These are phyloP conservation scores for Aphidoletes aphidimyza DNA, from an alignment of 2,888 invertebrate genomes.

Conservation along the genomic window DNA sequence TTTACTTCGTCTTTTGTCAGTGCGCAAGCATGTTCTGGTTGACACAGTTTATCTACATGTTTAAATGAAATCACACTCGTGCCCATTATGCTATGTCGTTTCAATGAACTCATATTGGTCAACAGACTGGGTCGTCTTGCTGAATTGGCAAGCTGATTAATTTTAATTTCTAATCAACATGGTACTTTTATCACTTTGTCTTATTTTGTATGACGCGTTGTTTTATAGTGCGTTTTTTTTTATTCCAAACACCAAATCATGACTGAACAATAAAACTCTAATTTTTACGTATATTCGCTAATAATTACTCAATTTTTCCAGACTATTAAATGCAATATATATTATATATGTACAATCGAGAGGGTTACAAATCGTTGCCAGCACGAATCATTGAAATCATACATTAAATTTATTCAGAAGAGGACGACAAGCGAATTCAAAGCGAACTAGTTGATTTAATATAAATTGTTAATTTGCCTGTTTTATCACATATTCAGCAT, in stretches of 20 bases:
- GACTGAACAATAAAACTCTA: no score
- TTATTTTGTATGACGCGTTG: no score
- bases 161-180: no score
- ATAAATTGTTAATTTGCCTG: not conserved
- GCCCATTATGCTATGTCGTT: not conserved
- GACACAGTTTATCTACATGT: not conserved
- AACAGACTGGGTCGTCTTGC: not conserved
- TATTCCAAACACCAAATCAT: no score
- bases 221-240: no score
- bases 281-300: no score
- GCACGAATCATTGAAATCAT: no score
- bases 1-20: not conserved
- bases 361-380: no score
- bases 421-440: not conserved
- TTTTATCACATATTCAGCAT: conserved; percentile 34
- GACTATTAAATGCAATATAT: no score
- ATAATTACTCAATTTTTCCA: no score
- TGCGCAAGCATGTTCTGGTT: not conserved
- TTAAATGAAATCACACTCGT: conserved; percentile 16
- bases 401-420: not conserved
- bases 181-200: no score
- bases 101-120: not conserved
- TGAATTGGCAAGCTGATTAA: not conserved
- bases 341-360: no score
- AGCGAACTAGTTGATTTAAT: not conserved